A percentile compares a stretch with the other conserved stretches of the same genome.
phyloP scores from a whole-genome alignment of 2,797 vertebrate genomes.

The Fringilla coelebs region DNA sequence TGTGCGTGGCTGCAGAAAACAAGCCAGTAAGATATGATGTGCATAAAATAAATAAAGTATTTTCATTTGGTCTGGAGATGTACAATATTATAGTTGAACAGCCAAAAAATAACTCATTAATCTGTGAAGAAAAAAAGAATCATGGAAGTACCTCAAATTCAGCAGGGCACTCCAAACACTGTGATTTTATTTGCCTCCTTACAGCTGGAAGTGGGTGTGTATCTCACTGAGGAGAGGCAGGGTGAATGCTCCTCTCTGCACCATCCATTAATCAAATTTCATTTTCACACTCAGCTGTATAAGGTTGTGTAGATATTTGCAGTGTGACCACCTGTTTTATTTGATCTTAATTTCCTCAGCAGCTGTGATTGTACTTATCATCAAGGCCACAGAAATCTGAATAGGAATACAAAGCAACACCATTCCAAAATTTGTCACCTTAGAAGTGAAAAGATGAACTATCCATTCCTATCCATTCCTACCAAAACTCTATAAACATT shows the following conservation, averaged over 20 bases:
- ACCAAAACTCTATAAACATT: neutral
- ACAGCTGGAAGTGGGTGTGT: neutral
- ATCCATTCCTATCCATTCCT: neutral
- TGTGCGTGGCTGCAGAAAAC: neutral
- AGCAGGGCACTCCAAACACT: neutral
- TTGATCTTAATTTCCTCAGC: neutral
- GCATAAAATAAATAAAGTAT: neutral
- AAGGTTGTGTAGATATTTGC: neutral
- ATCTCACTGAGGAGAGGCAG: neutral
- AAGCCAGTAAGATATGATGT: neutral
- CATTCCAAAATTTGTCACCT: neutral
- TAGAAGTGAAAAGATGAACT: neutral
- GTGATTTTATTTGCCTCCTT: neutral
- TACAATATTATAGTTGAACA: neutral
- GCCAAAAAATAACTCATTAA: neutral
- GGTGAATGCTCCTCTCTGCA: neutral
- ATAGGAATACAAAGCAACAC: neutral
- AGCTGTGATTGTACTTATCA: neutral
- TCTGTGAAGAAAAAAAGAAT: neutral
- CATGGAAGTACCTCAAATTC: neutral
- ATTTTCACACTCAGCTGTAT: neutral
- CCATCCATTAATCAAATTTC: neutral
- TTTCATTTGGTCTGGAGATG: neutral
- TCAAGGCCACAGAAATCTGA: neutral
- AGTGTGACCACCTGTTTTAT: neutral